These are phyloP conservation scores for Lomographa bimaculata DNA, from an alignment of 2,888 invertebrate genomes.

Conservation along the genomic window DNA sequence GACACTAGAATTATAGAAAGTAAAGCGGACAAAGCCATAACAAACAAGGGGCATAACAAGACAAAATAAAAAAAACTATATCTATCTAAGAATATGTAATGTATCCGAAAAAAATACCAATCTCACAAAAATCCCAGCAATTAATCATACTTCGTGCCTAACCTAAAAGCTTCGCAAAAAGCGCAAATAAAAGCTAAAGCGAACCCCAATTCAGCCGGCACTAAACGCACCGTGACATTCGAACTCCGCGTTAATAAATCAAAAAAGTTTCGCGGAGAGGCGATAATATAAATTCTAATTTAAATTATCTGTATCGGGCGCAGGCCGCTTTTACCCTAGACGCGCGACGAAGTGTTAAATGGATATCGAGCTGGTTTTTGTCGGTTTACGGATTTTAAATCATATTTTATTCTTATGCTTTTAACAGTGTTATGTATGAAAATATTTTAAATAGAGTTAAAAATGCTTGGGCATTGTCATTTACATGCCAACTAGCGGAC, in stretches of 20 bases:
- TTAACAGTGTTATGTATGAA: too few relatives aligned
- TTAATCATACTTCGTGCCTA: conserved; percentile 7
- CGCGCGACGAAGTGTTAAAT: conserved; percentile 26
- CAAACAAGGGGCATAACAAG: too few relatives aligned
- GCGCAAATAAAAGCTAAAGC: conserved; percentile 7
- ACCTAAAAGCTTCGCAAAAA: conserved; percentile 2
- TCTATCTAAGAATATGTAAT: too few relatives aligned
- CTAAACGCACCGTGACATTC: conserved; percentile 35
- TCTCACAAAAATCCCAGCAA: too few relatives aligned
- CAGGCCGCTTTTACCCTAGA: conserved; percentile 26
- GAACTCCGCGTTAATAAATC: conserved; percentile 43
- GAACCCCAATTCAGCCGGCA: conserved; percentile 12
- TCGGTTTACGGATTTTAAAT: not conserved
- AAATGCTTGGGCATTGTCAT: too few relatives aligned
- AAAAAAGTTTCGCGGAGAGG: conserved; percentile 41
- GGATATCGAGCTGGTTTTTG: conserved; percentile 11
- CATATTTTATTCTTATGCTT: too few relatives aligned
- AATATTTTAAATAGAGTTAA: too few relatives aligned
- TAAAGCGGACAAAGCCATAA: too few relatives aligned
- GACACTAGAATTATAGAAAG: too few relatives aligned
- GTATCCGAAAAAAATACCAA: too few relatives aligned
- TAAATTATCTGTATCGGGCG: conserved; percentile 35
- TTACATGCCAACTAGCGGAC: too few relatives aligned
- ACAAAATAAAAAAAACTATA: too few relatives aligned
- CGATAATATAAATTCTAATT: conserved; percentile 44